Evolutionary conservation across 2,888 invertebrate species (phyloP).

Genomic region (Pseudeuparius sepicola): DNA sequence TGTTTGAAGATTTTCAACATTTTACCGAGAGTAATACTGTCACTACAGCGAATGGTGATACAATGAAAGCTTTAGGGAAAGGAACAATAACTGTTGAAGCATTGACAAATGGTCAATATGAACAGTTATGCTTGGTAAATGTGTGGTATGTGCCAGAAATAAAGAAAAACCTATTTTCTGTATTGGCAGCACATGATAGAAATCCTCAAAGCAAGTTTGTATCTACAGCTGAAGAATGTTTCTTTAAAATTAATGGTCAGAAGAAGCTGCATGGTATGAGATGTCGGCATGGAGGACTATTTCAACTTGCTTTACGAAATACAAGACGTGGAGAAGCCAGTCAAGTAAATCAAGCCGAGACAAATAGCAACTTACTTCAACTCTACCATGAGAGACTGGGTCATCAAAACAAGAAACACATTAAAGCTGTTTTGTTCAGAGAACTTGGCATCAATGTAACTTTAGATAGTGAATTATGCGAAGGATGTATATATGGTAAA

Average conservation of each 20-base stretch:
- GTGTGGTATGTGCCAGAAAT: constrained; percentile 8
- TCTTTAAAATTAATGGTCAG: constrained; percentile 18
- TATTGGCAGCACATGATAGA: constrained; percentile 18
- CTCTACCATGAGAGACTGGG: too few species aligned
- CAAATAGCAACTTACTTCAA: background rate
- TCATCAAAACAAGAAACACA: background rate
- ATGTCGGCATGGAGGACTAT: background rate
- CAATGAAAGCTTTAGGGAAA: constrained; percentile 4
- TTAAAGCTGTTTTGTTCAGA: background rate
- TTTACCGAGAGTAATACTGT: background rate
- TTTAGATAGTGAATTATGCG: background rate
- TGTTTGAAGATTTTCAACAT: background rate
- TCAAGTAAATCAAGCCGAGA: background rate
- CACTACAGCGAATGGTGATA: constrained; percentile 9
- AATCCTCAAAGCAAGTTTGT: constrained; percentile 20
- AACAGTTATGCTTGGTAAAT: too few species aligned
- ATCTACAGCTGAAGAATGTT: constrained; percentile 21
- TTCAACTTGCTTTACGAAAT: background rate
- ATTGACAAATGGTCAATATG: too few species aligned
- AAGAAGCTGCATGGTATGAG: constrained; percentile 17
- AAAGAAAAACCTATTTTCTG: constrained; percentile 4
- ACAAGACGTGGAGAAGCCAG: background rate
- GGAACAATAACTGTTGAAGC: too few species aligned
- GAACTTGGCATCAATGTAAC: too few species aligned
- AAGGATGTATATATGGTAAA: too few species aligned